Conservation (phyloP, 2,888 invertebrate species). For the Catotricha subobsoleta region DNA sequence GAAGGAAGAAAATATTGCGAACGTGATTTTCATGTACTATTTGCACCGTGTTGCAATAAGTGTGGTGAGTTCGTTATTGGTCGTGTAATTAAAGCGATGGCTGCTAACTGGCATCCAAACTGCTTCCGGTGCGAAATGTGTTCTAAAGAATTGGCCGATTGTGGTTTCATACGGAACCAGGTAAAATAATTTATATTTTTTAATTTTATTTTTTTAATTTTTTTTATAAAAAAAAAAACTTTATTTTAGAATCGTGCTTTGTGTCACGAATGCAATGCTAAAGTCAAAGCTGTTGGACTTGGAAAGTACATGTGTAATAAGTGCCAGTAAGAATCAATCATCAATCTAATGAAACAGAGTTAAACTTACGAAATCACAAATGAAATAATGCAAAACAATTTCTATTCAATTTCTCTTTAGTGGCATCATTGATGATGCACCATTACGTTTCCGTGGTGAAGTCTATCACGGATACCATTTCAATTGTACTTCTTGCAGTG, state of each 20-base stretch:
- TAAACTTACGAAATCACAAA: not conserved
- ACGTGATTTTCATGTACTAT: constrained; percentile 94
- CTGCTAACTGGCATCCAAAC: constrained; percentile 94
- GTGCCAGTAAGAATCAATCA: constrained; percentile 68
- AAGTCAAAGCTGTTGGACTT: constrained; percentile 82
- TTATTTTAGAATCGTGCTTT: constrained; percentile 40
- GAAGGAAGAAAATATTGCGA: constrained; percentile 99
- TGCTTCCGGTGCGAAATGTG: constrained; percentile 97
- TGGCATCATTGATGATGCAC: constrained; percentile 80
- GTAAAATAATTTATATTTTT: constrained; percentile 30
- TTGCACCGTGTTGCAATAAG: constrained; percentile 82
- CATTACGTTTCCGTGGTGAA: constrained; percentile 82
- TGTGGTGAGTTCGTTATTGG: constrained; percentile 93
- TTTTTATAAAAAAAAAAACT: not conserved
- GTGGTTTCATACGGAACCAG: constrained; percentile 89
- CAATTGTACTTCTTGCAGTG: constrained; percentile 82
- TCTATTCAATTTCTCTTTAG: too few relatives aligned
- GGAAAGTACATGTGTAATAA: constrained; percentile 97
- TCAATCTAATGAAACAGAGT: too few relatives aligned
- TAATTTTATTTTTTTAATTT: not conserved
- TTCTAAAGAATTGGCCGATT: constrained; percentile 77
- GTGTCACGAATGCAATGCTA: constrained; percentile 93
- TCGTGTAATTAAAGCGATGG: constrained; percentile 98
- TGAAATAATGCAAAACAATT: not conserved
- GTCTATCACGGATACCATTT: constrained; percentile 99